These are phyloP conservation scores for Paramormyrops hopkinsi DNA, from an alignment of 2,797 vertebrate species.

Conservation along the genomic window DNA sequence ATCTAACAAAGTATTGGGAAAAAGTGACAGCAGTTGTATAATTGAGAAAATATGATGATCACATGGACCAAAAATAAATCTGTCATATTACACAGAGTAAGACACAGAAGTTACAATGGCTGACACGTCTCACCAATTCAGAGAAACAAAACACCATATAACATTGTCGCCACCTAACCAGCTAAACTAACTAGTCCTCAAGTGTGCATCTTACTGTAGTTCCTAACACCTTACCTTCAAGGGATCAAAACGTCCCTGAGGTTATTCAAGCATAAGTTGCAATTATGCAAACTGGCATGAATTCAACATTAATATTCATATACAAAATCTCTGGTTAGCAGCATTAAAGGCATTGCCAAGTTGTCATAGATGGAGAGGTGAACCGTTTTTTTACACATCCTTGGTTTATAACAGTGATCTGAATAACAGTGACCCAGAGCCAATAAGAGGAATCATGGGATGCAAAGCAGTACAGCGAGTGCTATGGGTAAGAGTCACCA, in stretches of 20 bases:
- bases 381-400: neutral
- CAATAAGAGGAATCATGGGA: neutral
- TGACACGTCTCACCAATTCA: neutral
- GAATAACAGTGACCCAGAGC: neutral
- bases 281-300: neutral
- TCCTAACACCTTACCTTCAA: neutral
- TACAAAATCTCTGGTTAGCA: neutral
- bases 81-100: neutral
- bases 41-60: neutral
- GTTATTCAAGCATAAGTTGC: neutral
- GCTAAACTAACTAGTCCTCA: neutral
- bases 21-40: neutral
- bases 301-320: slow-evolving; percentile 1
- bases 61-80: neutral
- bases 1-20: neutral
- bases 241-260: neutral
- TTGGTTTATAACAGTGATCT: neutral
- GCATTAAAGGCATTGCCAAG: neutral
- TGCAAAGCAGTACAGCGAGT: neutral
- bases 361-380: neutral
- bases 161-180: neutral
- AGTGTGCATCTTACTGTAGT: neutral
- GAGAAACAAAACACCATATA: neutral
- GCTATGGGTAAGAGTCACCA: neutral
- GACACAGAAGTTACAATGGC: neutral